Evolutionary conservation across 2,888 invertebrate species (phyloP), one percentile per base, ranked within the genome.

Genomic region (Encarsia formosa): DNA sequence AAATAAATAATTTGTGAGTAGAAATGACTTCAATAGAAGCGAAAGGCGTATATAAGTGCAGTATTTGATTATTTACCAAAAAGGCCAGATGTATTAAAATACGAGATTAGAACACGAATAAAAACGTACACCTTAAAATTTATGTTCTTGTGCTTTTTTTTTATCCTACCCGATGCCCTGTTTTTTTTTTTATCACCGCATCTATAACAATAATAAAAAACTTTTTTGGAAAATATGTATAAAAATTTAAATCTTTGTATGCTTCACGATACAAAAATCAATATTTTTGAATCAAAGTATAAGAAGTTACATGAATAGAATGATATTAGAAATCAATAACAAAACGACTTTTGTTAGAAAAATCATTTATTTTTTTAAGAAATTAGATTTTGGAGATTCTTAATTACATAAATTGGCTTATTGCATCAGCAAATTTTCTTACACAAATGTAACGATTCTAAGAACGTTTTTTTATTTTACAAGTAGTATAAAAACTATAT

Each of bases 31-130:
- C 29, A 34, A 29, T 31, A 48, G 34, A 40, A 45, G 39, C 38
- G 29, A 38, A 16, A 18, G 31, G 43, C 37, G 38, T 32, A 24
- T 49, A 20, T 15, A 23, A 37, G 29, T 48, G 47, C 38, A 48
- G 51, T 54, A 51, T 54, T 54, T 15, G 49, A 51, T 53, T 50
- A 48, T 44, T 38, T 57, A 51, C 49, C 47, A 57, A 46, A 26
- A 41, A 56, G 49, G 56, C 57, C 64, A 61, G 59, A 66, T 70
- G 68, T 69, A 70, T 60, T 62, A 53, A 60, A 62, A 65, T 61
- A 61, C 59, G 59, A 66, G 55, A 65, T 66, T 63, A 62, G 63
- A 62, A 66, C 62, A 65, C 65, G 59, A 70, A 70, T 70, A 69
- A 70, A 70, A 53, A 67, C 63, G 56, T 65, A 68, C 66, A 67